Percentiles rank a stretch among this genome's conserved stretches.
phyloP scores from a whole-genome alignment of 1,140 invertebrate genomes.

The Psilanteris sp. region DNA sequence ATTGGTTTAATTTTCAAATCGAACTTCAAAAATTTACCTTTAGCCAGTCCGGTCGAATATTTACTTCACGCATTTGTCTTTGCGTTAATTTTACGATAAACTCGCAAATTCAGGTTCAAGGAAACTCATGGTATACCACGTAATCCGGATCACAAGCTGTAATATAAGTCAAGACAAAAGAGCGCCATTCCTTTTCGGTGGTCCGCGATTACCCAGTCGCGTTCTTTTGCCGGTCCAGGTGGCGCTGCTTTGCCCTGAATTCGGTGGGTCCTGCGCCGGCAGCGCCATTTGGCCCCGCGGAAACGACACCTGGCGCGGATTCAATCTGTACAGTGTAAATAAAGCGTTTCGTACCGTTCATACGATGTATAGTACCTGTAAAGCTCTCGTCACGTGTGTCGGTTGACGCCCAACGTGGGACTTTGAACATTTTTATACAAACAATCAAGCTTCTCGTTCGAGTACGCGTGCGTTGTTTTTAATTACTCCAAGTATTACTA shows the following conservation, averaged over 20 bases:
- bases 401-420: constrained; percentile 1
- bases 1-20: no score
- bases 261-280: not conserved
- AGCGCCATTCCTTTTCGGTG: not conserved
- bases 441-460: constrained; percentile 44
- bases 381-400: constrained; percentile 46
- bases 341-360: constrained; percentile 46
- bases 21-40: no score
- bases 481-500: constrained; percentile 41
- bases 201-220: not conserved
- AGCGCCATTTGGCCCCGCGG: not conserved
- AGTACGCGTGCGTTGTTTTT: constrained; percentile 11
- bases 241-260: not conserved
- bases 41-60: no score
- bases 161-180: not conserved
- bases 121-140: no score
- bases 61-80: no score
- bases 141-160: no score
- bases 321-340: constrained; percentile 33
- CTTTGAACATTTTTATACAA: constrained; percentile 44
- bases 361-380: constrained; percentile 59
- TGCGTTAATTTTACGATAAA: no score
- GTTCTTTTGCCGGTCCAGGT: not conserved
- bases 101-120: no score
- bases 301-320: not conserved